phyloP scores from a whole-genome alignment of 1,140 invertebrate genomes.

The Brachionus plicatilis region DNA sequence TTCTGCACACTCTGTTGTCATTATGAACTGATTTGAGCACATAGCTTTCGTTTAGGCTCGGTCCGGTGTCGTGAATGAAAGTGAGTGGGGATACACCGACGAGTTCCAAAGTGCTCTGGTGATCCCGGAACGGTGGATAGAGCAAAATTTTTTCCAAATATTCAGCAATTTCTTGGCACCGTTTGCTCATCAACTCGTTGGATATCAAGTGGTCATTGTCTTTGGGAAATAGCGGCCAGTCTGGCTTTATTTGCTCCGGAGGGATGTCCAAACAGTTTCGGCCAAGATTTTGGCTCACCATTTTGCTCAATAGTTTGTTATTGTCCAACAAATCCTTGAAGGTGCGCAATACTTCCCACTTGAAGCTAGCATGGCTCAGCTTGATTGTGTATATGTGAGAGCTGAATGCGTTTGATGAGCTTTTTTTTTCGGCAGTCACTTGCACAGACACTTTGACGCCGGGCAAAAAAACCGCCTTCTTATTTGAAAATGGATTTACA shows the following conservation, averaged over 20 bases:
- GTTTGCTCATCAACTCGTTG: background rate
- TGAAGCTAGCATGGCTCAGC: background rate
- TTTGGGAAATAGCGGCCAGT: conserved; percentile 10
- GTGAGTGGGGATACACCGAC: background rate
- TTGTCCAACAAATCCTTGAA: background rate
- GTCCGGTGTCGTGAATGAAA: background rate
- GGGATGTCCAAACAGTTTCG: background rate
- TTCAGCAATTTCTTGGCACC: background rate
- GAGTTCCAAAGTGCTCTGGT: background rate
- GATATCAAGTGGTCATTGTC: background rate
- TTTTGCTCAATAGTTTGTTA: background rate
- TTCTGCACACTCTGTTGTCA: background rate
- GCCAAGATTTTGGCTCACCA: background rate
- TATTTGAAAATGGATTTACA: background rate
- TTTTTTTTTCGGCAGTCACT: background rate
- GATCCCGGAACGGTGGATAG: conserved; percentile 2
- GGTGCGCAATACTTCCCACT: background rate
- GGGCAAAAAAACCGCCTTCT: background rate
- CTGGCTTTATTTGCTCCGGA: background rate
- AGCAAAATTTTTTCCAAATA: conserved; percentile 4
- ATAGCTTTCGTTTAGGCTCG: background rate
- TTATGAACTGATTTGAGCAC: background rate
- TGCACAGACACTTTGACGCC: background rate
- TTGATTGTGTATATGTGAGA: background rate
- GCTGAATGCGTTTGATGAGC: background rate